Base-by-base conservation (phyloP, 2,888 invertebrate species). In the Cephonodes hylas region DNA sequence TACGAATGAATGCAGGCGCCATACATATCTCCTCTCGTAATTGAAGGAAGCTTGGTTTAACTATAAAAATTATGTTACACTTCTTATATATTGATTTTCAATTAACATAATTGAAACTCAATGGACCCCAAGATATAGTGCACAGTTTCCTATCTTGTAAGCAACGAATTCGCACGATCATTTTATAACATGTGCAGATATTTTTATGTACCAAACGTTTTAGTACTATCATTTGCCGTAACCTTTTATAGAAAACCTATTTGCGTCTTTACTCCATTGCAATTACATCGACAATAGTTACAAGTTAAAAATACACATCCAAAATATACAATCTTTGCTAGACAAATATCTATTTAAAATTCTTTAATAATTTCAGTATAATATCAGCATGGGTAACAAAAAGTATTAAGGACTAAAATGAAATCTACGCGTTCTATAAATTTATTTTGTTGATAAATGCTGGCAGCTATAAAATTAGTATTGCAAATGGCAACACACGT, bases 351-450 rank as follows among this genome's bases (percentile, higher is more conserved):
- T 31, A 20, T 31, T 48, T 15, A 27, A 53, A 53, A 31, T 13
- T 31, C 8, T 53, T 18, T 27, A 18, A 27, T 46, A 31, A 53
- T 53, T 31, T 53, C 31, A 4, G 53, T 53, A 18, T 31, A 53
- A 53, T 53, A 27, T 53, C 53, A 53, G 15, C 15, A 48, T 18
- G 31, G 53, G 53, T 53, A 53, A 48, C 8, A 56, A 63, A 23
- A 59, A 61, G 57, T 64, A 25, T 64, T 46, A 53, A 62, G 31
- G 42, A 23, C 38, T 61, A 34, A 63, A 27, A 31, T 27, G 18
- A 53, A 31, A 27, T 31, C 10, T 53, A 53, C 45, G 45, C 22
- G 13, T 45, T 18, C 15, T 53, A 27, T 1, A 15, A n/a, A 48
- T 25, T 15, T 5, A 27, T 48, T 2, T 20, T 6, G 1, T 44